A percentile compares a stretch with the other conserved stretches of the same genome.
phyloP scores from a whole-genome alignment of 2,797 vertebrate genomes.

The Chaetophractus vellerosus region DNA sequence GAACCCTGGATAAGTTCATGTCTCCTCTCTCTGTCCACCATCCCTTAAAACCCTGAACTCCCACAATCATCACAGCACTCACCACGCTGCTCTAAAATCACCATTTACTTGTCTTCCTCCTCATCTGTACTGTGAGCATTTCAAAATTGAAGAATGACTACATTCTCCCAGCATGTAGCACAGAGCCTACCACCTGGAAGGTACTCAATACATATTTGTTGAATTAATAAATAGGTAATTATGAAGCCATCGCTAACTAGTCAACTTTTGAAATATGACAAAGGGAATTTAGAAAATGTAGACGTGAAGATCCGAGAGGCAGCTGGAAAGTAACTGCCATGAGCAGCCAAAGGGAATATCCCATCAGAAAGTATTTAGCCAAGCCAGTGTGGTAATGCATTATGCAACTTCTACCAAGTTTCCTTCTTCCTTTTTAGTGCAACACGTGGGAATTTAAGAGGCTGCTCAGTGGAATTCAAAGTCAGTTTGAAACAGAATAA shows the following conservation, averaged over 20 bases:
- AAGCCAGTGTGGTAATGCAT: conserved; percentile 41
- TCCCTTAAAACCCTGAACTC: not conserved
- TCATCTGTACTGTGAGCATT: not conserved
- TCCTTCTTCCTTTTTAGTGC: not conserved
- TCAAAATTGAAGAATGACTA: not conserved
- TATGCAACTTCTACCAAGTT: conserved; percentile 42
- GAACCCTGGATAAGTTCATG: not conserved
- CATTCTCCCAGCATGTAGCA: not conserved
- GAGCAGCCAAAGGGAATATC: conserved; percentile 54
- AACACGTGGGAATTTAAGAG: conserved; percentile 25
- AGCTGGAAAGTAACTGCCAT: conserved; percentile 77
- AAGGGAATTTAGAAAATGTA: not conserved
- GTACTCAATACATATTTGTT: not conserved
- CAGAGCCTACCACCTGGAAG: not conserved
- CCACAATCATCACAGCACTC: not conserved
- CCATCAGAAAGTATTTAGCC: conserved; percentile 76
- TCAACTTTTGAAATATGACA: not conserved
- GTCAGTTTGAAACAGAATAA: conserved; percentile 78
- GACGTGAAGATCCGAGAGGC: not conserved
- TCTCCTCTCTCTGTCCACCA: not conserved
- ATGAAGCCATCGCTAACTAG: not conserved
- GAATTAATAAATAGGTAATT: not conserved
- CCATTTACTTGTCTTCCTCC: not conserved
- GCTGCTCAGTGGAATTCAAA: conserved; percentile 68
- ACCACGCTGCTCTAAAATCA: not conserved